Base-by-base conservation (phyloP, 2,113 vertebrate species). In the Bufo bufo region DNA sequence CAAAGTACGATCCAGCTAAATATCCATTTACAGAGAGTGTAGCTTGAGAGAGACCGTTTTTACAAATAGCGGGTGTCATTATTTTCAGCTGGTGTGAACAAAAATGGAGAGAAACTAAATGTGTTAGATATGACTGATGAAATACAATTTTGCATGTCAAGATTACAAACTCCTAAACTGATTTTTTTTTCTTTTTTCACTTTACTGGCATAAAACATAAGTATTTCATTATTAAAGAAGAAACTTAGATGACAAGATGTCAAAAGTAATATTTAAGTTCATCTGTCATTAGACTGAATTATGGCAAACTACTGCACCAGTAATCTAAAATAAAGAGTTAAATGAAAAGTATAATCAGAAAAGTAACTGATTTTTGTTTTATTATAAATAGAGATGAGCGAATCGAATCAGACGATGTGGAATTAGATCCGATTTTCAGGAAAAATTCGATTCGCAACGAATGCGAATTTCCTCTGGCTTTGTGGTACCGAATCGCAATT, bases 1-100 rank as follows among this genome's bases (percentile, higher is more conserved):
- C 82, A 93, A 91, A 92, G 59, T 69, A 88, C 88, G 86, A 89
- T 91, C 33, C 75, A 82, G 85, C 92, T 90, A 90, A 91, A 63
- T 91, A 91, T 88, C 90, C 54, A 93, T 89, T 85, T 92, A 90
- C 69, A 65, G 90, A 86, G 93, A 92, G 87, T 87, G 85, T 89
- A 91, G 90, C 77, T 84, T 52, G 79, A 91, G 87, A 91, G 87
- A 91, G 92, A 92, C 43, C 87, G 88, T 59, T 90, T 89, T 91
- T 90, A 88, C 74, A 89, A 89, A 91, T 86, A 92, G 89, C 79
- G 90, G 92, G 85, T 89, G 87, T 84, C 86, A 54, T 91, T 92
- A 92, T 91, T 92, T 75, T 69, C 47, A 91, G 89, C 45, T 43
- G 84, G 92, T 90, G 89, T 66, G 86, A 91, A 91, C 91, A n/a